These are phyloP conservation scores for Papilio polyxenes DNA, from an alignment of 1,140 invertebrate species.

Conservation along the genomic window DNA sequence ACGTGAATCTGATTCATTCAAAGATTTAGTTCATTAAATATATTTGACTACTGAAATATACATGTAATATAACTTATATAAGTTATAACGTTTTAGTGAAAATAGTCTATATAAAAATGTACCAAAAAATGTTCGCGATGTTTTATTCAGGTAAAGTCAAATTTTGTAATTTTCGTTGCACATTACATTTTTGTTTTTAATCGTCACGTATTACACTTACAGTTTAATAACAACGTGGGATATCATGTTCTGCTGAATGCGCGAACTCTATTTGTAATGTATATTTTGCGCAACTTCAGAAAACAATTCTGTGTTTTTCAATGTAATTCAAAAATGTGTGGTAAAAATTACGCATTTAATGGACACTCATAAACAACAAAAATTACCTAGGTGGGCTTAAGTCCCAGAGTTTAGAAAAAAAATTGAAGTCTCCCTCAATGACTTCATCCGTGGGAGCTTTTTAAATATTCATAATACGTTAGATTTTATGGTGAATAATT, in stretches of 20 bases:
- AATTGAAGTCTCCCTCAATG: neutral
- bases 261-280: neutral
- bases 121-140: too few relatives aligned
- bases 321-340: too few relatives aligned
- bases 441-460: neutral
- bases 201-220: neutral
- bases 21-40: neutral
- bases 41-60: neutral
- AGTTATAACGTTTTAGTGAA: too few relatives aligned
- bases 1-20: neutral
- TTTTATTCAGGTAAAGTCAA: neutral
- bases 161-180: conserved; percentile 1
- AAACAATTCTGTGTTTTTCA: neutral
- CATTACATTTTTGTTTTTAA: neutral
- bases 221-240: neutral
- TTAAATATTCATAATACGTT: neutral
- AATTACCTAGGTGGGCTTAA: neutral
- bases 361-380: neutral
- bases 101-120: too few relatives aligned
- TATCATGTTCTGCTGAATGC: neutral
- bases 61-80: too few relatives aligned
- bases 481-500: conserved; percentile 2
- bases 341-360: neutral
- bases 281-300: neutral
- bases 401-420: too few relatives aligned